Conservation (phyloP, 2,113 vertebrate species). For the Ptilonorhynchus violaceus region DNA sequence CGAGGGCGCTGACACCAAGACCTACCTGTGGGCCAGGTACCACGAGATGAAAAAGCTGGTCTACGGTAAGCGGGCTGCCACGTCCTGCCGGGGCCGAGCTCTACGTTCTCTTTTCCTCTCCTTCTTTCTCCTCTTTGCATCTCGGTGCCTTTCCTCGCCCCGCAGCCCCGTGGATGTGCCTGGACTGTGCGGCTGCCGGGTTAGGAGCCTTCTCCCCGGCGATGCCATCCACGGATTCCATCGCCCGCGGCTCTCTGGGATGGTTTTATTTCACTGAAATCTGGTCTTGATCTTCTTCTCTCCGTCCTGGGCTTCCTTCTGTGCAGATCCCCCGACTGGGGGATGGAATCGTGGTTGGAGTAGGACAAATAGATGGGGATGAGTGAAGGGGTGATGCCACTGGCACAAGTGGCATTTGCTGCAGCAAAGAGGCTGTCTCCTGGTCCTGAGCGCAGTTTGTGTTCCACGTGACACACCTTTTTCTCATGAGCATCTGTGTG, state of each 20-base stretch:
- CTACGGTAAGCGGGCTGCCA: slow-evolving; percentile 68
- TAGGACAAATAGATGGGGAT: neutral
- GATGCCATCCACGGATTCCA: neutral
- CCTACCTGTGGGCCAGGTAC: slow-evolving; percentile 76
- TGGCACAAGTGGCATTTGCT: neutral
- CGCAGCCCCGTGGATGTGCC: neutral
- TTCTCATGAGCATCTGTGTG: fast-evolving
- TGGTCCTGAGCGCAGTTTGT: neutral
- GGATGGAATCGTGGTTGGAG: fast-evolving
- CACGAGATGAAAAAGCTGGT: slow-evolving; percentile 81
- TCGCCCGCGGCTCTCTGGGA: too few species aligned
- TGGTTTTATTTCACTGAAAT: neutral
- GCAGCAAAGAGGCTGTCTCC: neutral
- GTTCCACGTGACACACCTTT: neutral
- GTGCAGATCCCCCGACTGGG: neutral
- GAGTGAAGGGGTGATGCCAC: neutral
- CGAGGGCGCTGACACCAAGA: slow-evolving; percentile 65
- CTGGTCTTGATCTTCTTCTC: neutral
- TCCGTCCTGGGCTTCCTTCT: neutral
- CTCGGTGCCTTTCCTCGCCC: neutral
- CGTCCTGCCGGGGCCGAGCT: neutral
- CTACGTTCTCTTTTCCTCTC: fast-evolving
- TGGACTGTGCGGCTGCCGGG: neutral
- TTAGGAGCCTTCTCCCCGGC: neutral
- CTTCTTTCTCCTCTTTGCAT: fast-evolving